Percentiles rank a stretch among this genome's conserved stretches.
Conservation (phyloP, 2,888 invertebrate species). For the Cylindroiulus punctatus region DNA sequence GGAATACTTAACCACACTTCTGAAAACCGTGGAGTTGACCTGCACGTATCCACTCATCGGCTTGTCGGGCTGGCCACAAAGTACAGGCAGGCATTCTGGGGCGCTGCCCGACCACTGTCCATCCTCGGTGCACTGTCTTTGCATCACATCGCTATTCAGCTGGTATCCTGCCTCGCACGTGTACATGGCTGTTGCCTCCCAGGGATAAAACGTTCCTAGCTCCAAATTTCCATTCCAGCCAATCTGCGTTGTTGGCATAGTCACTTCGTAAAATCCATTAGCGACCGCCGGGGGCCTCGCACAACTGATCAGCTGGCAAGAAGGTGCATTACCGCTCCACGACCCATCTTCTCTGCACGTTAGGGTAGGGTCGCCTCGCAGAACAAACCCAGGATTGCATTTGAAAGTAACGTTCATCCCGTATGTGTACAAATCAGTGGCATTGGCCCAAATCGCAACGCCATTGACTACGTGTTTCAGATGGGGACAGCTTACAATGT, state of each 20-base stretch:
- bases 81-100: constrained; percentile 62
- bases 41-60: constrained; percentile 57
- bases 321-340: constrained; percentile 57
- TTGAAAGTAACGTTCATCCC: constrained; percentile 58
- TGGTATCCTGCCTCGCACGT: constrained; percentile 63
- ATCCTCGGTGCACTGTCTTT: constrained; percentile 61
- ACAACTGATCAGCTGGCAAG: constrained; percentile 62
- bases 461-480: constrained; percentile 51
- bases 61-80: constrained; percentile 60
- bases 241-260: background rate
- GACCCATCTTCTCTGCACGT: constrained; percentile 59
- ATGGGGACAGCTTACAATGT: constrained; percentile 61
- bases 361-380: constrained; percentile 59
- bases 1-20: constrained; percentile 52
- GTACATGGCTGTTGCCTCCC: constrained; percentile 58
- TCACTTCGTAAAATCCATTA: constrained; percentile 60
- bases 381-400: constrained; percentile 58
- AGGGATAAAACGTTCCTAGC: constrained; percentile 50
- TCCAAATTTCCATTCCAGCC: background rate
- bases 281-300: constrained; percentile 57
- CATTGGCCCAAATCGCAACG: constrained; percentile 57
- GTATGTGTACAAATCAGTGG: constrained; percentile 56
- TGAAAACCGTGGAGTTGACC: constrained; percentile 60
- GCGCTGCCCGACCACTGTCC: constrained; percentile 60
- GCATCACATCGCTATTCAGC: constrained; percentile 61